Evolutionary conservation across 2,113 vertebrate genomes (phyloP).

Genomic region (Pterocles burchelli): DNA sequence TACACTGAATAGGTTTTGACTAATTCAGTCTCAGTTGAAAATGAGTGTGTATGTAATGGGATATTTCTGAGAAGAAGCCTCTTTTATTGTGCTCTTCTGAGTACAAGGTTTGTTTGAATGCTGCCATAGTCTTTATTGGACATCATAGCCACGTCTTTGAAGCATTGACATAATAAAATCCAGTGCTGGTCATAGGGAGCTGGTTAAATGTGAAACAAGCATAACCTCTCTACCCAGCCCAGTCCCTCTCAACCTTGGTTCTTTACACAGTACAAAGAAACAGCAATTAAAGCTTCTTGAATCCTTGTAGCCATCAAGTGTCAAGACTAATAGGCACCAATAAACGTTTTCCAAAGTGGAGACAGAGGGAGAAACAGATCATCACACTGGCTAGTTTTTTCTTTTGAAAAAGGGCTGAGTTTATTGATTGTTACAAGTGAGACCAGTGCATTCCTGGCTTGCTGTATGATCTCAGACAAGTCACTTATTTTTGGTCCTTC

Average conservation of each 20-base stretch:
- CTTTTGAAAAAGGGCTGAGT: neutral
- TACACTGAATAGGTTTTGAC: neutral
- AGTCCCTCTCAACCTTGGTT: neutral
- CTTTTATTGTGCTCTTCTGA: neutral
- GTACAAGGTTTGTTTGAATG: neutral
- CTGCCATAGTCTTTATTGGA: neutral
- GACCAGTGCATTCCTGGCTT: neutral
- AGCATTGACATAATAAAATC: neutral
- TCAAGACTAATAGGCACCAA: neutral
- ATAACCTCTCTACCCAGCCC: neutral
- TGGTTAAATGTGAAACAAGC: neutral
- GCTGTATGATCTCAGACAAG: neutral
- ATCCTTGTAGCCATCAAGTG: neutral
- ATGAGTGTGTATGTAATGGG: neutral
- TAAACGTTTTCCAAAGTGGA: neutral
- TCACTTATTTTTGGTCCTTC: neutral
- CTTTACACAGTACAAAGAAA: neutral
- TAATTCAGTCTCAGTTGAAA: neutral
- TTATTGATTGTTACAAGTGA: neutral
- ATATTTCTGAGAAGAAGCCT: slow-evolving; percentile 44
- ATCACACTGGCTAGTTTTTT: neutral
- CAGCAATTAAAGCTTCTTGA: neutral
- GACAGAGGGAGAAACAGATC: neutral
- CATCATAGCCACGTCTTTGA: neutral
- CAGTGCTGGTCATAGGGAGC: neutral